Evolutionary conservation across 2,113 vertebrate species (phyloP), one percentile per base, ranked within the genome.

Genomic region (Sylvia atricapilla): DNA sequence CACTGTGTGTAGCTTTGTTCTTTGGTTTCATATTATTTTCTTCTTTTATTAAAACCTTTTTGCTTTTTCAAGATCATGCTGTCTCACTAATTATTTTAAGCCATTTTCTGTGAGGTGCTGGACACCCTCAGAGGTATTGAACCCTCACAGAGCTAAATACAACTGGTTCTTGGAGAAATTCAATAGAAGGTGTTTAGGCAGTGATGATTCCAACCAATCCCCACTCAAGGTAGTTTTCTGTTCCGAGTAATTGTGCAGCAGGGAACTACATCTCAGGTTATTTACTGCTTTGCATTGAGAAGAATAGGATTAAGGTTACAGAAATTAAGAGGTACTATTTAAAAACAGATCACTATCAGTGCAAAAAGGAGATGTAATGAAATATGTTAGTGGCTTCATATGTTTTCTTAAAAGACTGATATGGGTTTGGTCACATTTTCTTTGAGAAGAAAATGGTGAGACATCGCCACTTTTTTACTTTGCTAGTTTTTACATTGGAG

Each of bases 211-310:
- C 76, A 93, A 73, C 37, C 0, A 0, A 28, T 68, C 47, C 55
- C 43, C 1, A 0, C 20, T 67, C 60, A 13, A 0, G 0, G 43
- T 22, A 53, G 55, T 53, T 69, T 73, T 47, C 52, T 73, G 18
- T 63, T 87, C 43, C 0, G 0, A 39, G 55, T n/a, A 44, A 47
- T 39, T 63, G 50, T 62, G 81, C 69, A 67, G 25, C 30, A 49
- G n/a, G 12, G 15, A 91, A 6, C 60, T 75, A 19, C 23, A 41
- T 50, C 30, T 56, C 68, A 44, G 55, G 31, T 41, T 84, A 74
- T 89, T 91, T 78, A 78, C 15, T 78, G 25, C 14, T 75, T 68
- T 60, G 58, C 66, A 13, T 82, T 55, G 44, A 94, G 89, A 91
- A 70, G 17, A 77, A 70, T 16, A 70, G 50, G 50, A 84, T 52